A percentile compares a stretch with the other conserved stretches of the same genome.
Conservation (phyloP, 92 coral and sea anemone genomes). For the Palythoa caribaeorum region DNA sequence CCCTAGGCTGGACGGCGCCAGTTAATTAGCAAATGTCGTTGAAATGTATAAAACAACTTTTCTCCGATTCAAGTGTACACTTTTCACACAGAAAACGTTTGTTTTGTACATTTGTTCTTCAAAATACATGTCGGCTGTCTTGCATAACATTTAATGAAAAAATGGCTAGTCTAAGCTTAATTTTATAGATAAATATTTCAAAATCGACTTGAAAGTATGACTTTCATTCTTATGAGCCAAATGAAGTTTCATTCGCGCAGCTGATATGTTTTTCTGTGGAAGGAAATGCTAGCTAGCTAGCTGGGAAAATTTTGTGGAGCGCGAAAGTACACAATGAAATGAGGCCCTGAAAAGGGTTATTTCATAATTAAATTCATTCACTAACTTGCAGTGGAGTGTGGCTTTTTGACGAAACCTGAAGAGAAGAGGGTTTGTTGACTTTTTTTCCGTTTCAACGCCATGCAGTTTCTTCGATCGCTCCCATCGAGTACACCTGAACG, state of each 20-base stretch:
- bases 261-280: background rate
- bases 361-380: background rate
- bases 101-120: background rate
- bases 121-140: background rate
- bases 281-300: background rate
- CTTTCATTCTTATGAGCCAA: too few relatives aligned
- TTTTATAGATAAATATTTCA: background rate
- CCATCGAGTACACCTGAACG: conserved; percentile 12
- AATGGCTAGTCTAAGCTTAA: background rate
- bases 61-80: background rate
- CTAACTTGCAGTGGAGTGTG: conserved; percentile 18
- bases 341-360: conserved; percentile 4
- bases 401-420: conserved; percentile 21
- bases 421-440: conserved; percentile 30
- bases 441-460: conserved; percentile 27
- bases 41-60: background rate
- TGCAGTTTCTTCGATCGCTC: conserved; percentile 17
- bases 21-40: background rate
- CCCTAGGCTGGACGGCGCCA: background rate
- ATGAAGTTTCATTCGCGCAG: too few relatives aligned
- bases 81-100: background rate
- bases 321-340: background rate
- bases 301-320: background rate
- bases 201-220: background rate
- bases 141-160: background rate